Conservation (phyloP, 1,140 invertebrate species). For the Lanistes nyassanus region DNA sequence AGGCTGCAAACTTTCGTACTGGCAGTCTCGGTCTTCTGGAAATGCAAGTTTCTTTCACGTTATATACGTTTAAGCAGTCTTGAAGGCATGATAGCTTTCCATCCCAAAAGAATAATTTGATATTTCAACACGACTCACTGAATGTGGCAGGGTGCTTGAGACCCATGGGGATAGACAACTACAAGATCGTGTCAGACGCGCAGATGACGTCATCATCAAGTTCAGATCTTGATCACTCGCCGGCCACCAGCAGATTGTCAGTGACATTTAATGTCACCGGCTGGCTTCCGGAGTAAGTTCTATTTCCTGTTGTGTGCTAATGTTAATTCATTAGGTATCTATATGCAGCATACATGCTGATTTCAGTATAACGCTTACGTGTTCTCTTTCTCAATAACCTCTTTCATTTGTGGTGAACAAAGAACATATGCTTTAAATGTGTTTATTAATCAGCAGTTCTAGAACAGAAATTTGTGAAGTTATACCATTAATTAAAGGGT, state of each 20-base stretch:
- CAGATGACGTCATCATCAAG: constrained; percentile 43
- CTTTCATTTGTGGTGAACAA: not conserved
- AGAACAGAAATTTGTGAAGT: too few species aligned
- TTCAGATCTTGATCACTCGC: constrained; percentile 28
- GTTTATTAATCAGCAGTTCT: too few species aligned
- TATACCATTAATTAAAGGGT: too few species aligned
- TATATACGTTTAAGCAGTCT: too few species aligned
- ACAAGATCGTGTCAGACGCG: constrained; percentile 27
- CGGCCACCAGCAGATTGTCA: constrained; percentile 35
- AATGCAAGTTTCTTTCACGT: too few species aligned
- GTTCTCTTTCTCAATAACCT: not conserved
- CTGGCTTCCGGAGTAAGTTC: not conserved
- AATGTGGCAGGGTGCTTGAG: constrained; percentile 40
- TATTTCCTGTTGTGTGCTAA: not conserved
- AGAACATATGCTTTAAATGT: too few species aligned
- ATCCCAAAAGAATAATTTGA: too few species aligned
- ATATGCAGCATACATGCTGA: too few species aligned
- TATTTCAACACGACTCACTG: too few species aligned
- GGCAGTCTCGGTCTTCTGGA: too few species aligned
- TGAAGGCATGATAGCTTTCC: too few species aligned
- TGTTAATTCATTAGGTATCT: not conserved
- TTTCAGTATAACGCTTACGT: not conserved
- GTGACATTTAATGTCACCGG: not conserved
- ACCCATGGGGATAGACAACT: constrained; percentile 41
- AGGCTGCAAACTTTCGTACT: too few species aligned